Percentiles rank a stretch among this genome's conserved stretches.
phyloP scores from a whole-genome alignment of 2,113 vertebrate genomes.

The Pelvicachromis taeniatus region DNA sequence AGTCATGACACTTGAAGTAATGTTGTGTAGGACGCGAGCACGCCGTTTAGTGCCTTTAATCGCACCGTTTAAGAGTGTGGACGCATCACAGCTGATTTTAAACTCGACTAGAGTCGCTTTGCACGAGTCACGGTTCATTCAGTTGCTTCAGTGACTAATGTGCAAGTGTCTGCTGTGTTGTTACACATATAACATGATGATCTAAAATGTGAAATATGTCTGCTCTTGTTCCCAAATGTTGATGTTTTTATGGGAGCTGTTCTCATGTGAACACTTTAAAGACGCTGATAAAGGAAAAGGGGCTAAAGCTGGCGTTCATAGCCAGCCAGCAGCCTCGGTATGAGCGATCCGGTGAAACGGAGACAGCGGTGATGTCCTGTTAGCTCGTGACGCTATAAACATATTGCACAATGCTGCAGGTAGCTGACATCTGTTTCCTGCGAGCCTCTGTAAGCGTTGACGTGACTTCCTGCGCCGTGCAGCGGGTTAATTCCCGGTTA shows the following conservation, averaged over 20 bases:
- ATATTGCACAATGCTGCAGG: not conserved
- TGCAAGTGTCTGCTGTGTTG: not conserved
- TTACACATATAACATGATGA: not conserved
- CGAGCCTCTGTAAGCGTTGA: not conserved
- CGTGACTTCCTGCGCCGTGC: not conserved
- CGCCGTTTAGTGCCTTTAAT: not conserved
- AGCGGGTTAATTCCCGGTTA: not conserved
- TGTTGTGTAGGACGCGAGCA: not conserved
- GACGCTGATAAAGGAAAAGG: not conserved
- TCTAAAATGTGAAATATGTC: not conserved
- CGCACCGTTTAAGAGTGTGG: not conserved
- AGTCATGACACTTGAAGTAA: not conserved
- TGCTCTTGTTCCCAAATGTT: not conserved
- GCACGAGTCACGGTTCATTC: not conserved
- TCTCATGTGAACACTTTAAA: not conserved
- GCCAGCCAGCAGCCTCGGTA: not conserved
- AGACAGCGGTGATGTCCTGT: not conserved
- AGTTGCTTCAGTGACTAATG: no score
- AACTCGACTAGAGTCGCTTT: not conserved
- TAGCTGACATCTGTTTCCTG: not conserved
- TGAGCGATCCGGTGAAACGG: not conserved
- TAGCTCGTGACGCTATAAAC: not conserved
- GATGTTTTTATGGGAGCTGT: not conserved
- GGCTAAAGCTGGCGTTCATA: not conserved
- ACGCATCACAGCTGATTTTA: not conserved